phyloP scores from a whole-genome alignment of 2,888 invertebrate genomes.

The Himalopsyche tibetana region DNA sequence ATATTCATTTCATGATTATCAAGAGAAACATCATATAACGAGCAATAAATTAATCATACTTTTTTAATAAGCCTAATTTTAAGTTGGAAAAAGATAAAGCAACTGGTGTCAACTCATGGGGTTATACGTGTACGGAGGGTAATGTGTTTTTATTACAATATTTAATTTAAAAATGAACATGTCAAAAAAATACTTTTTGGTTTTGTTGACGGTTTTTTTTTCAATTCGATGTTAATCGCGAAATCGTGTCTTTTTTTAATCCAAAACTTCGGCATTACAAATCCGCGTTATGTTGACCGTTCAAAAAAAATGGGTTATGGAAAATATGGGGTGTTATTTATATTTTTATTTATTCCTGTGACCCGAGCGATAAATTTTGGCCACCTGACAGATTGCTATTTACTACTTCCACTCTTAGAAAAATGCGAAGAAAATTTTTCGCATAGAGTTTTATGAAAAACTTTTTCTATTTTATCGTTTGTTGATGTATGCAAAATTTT shows the following conservation, averaged over 20 bases:
- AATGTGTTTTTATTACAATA: no score
- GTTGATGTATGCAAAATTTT: slow-evolving; percentile 30
- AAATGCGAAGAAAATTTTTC: slow-evolving; percentile 26
- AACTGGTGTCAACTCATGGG: no score
- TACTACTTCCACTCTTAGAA: slow-evolving; percentile 18
- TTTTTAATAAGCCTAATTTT: no score
- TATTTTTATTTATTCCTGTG: slow-evolving; percentile 15
- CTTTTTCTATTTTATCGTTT: slow-evolving; percentile 23
- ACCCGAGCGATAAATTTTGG: slow-evolving; percentile 21
- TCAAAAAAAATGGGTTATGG: slow-evolving; percentile 17
- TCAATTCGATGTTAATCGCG: background rate
- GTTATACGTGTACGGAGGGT: no score
- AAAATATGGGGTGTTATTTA: slow-evolving; percentile 18
- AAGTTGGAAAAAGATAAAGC: no score
- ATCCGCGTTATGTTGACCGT: background rate
- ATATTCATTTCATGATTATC: no score
- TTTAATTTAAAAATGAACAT: no score
- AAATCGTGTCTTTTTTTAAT: background rate
- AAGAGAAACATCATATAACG: no score
- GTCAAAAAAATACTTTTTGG: background rate
- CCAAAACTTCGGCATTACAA: background rate
- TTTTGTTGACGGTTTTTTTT: background rate
- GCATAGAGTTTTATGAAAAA: background rate
- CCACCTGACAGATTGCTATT: slow-evolving; percentile 18
- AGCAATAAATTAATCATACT: no score